A percentile compares a stretch with the other conserved stretches of the same genome.
Evolutionary conservation across 2,797 vertebrate genomes (phyloP).

Genomic region (Pogoniulus pusillus): DNA sequence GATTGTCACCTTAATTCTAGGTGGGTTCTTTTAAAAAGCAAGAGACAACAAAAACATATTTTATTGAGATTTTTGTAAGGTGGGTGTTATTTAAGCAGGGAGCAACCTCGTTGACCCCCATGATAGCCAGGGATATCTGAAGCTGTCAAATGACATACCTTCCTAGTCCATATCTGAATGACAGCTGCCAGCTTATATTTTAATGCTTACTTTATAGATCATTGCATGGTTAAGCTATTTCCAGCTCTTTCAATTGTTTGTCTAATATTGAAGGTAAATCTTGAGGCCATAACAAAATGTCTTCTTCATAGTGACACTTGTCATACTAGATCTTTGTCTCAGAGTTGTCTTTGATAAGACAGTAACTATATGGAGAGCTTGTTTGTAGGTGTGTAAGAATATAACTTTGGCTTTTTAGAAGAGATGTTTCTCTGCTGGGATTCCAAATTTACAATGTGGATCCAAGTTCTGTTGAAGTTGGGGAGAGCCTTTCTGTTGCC

Average conservation of each 20-base stretch:
- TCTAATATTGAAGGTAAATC: neutral
- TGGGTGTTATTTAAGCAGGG: neutral
- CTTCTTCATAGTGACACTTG: neutral
- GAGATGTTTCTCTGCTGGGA: neutral
- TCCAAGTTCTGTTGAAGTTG: neutral
- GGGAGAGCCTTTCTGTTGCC: neutral
- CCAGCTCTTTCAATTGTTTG: neutral
- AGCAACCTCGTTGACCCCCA: neutral
- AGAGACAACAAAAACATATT: neutral
- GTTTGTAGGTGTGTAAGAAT: neutral
- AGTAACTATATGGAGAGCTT: neutral
- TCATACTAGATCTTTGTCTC: neutral
- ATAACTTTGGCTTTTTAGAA: neutral
- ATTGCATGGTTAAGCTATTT: neutral
- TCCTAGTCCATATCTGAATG: neutral
- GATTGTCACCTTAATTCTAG: neutral
- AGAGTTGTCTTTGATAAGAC: neutral
- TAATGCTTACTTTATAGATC: neutral
- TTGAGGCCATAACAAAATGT: neutral
- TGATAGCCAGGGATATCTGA: neutral
- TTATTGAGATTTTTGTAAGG: neutral
- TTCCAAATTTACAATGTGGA: neutral
- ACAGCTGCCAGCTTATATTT: slow-evolving; percentile 2
- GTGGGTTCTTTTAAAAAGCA: neutral
- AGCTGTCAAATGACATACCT: neutral